phyloP scores from a whole-genome alignment of 2,113 vertebrate genomes.

The Ahaetulla prasina region DNA sequence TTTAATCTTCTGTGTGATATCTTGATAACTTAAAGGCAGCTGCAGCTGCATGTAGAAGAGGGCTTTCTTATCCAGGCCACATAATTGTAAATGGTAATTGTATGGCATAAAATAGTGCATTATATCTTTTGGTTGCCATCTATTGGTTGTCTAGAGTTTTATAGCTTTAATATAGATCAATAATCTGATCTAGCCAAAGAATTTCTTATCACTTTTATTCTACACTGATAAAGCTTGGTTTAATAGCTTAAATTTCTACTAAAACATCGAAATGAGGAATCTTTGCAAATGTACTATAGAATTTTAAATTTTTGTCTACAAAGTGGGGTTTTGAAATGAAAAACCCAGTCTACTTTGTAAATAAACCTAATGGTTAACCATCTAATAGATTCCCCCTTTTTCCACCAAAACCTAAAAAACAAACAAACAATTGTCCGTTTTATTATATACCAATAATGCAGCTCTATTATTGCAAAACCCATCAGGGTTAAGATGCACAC shows the following conservation, averaged over 20 bases:
- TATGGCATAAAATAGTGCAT: neutral
- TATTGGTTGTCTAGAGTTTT: neutral
- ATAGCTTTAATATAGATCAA: neutral
- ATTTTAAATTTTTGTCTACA: neutral
- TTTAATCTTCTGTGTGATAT: neutral
- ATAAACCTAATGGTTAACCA: neutral
- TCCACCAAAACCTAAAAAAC: neutral
- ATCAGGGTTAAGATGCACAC: neutral
- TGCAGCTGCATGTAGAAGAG: neutral
- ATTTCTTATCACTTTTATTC: neutral
- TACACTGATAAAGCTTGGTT: neutral
- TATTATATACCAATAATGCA: neutral
- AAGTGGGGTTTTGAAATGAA: neutral
- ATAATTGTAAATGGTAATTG: neutral
- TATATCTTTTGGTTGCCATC: neutral
- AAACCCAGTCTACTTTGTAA: neutral
- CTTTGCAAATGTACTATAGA: neutral
- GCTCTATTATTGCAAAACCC: neutral
- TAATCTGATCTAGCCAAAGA: neutral
- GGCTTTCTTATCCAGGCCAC: neutral
- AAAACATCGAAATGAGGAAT: neutral
- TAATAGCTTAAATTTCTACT: neutral
- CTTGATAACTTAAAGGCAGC: neutral
- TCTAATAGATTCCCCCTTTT: neutral
- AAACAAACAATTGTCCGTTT: neutral